These are phyloP conservation scores for Mungos mungo DNA, from an alignment of 2,113 vertebrate genomes.

Conservation along the genomic window DNA sequence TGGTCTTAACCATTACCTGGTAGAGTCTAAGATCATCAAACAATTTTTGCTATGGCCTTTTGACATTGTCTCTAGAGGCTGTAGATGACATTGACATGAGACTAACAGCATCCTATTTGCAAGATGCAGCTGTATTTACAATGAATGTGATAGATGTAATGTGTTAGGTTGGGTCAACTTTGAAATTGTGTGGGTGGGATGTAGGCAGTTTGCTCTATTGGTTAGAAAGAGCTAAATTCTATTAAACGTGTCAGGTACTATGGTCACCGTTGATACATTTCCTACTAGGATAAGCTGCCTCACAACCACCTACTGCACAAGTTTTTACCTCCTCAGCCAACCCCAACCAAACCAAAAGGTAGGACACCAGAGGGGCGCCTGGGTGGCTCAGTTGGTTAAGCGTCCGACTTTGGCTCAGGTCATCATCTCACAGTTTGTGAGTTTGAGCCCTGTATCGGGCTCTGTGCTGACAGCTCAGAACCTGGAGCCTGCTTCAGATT, in stretches of 20 bases:
- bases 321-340: background rate
- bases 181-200: background rate
- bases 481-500: too few species aligned
- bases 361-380: background rate
- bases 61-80: background rate
- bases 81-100: background rate
- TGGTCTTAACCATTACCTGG: background rate
- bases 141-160: background rate
- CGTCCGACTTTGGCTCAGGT: too few species aligned
- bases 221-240: background rate
- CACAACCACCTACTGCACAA: background rate
- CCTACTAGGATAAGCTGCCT: background rate
- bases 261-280: background rate
- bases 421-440: too few species aligned
- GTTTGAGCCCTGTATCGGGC: too few species aligned
- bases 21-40: background rate
- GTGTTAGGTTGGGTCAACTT: background rate
- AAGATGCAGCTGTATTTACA: background rate
- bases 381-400: too few species aligned
- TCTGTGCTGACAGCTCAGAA: too few species aligned
- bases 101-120: background rate
- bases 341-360: background rate
- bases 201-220: background rate
- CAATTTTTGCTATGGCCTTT: background rate
- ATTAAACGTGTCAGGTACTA: background rate